These are phyloP conservation scores for Beris morrisii DNA, from an alignment of 2,888 invertebrate species.

Conservation along the genomic window DNA sequence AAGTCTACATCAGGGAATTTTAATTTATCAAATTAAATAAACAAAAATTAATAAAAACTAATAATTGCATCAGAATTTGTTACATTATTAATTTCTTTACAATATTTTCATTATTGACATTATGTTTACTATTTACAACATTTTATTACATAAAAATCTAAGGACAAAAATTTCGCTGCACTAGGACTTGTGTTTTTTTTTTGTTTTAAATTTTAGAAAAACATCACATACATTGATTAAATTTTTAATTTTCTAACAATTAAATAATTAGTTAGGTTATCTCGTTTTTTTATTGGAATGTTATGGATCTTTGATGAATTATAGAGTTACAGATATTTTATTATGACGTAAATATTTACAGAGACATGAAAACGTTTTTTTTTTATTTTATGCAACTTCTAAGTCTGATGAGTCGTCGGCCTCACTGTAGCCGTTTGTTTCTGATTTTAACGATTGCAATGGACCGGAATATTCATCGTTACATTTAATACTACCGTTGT, in stretches of 20 bases:
- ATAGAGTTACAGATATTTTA: not conserved
- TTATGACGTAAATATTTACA: conserved; percentile 5
- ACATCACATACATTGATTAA: conserved; percentile 11
- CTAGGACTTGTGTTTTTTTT: conserved; percentile 6
- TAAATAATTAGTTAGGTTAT: conserved; percentile 4
- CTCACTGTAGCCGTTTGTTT: conserved; percentile 60
- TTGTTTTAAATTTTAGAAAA: conserved; percentile 14
- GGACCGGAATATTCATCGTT: conserved; percentile 50
- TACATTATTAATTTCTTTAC: conserved; percentile 6
- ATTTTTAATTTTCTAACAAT: not conserved
- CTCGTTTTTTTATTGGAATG: conserved; percentile 1
- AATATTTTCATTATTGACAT: conserved; percentile 9
- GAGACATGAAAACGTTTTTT: not conserved
- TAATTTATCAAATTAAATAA: not conserved
- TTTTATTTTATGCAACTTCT: conserved; percentile 70
- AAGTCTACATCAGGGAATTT: conserved; percentile 2
- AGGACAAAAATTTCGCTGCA: no score
- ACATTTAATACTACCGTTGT: conserved; percentile 53
- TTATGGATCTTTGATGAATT: not conserved
- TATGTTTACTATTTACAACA: not conserved
- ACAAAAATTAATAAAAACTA: not conserved
- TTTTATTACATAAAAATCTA: not conserved
- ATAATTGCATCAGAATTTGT: not conserved
- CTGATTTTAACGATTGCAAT: conserved; percentile 50
- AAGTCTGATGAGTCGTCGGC: conserved; percentile 76